Evolutionary conservation across 2,888 invertebrate species (phyloP), one percentile per base, ranked within the genome.

Genomic region (Phyllotreta cruciferae): DNA sequence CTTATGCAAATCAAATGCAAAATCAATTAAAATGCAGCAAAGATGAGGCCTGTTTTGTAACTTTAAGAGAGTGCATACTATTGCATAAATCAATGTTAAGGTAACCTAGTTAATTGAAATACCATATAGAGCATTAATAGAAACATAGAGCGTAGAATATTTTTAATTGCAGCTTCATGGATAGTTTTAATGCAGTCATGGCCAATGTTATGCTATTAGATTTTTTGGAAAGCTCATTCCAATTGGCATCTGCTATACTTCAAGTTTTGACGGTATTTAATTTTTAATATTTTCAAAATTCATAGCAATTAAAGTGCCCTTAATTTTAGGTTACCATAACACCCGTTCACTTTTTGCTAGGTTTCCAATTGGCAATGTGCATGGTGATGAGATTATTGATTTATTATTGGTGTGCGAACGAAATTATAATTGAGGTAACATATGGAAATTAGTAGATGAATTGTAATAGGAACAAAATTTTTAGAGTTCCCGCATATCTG

Each of bases 401-500:
- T n/a, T 57, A 57, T 38, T 57, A 57, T n/a, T 57, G 57, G 57
- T 57, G 24, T 39, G 57, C 57, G 0, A 57, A 57, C 24, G 57
- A 57, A 24, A 24, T 24, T 24, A 24, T 24, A 24, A 24, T 24
- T 24, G 24, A 24, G 24, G 24, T 24, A 24, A 24, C 24, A 24
- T 24, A n/a, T n/a, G n/a, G 24, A 24, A 24, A 24, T 24, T 24
- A 24, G 24, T 24, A 24, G 4, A 24, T 24, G 4, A 24, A 24
- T 24, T 24, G 2, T 24, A 24, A 24, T 24, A 24, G 24, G 24
- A 24, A 24, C 24, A 24, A 24, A 24, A 3, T 24, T 24, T 24
- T 24, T 24, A 24, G 24, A 24, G 24, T 24, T 24, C 24, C 4
- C 24, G 24, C 4, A 24, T 24, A 24, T 24, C 24, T 3, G 36